Evolutionary conservation across 2,888 invertebrate species (phyloP), one percentile per base, ranked within the genome.

Genomic region (Ormyrus thymus): DNA sequence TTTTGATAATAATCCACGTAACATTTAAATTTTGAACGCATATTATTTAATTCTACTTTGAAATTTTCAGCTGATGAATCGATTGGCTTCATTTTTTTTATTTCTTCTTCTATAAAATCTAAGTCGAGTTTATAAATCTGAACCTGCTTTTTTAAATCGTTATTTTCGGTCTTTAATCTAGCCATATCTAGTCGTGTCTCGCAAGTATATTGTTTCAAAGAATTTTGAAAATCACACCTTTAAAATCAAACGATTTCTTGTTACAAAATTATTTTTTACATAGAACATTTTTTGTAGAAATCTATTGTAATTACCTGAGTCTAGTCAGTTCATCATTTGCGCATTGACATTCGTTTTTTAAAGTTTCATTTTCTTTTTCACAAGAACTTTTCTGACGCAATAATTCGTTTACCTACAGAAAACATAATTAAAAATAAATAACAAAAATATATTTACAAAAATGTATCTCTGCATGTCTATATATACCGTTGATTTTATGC

Each of bases 71-170:
- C 70, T 68, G 74, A 45, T 76, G 79, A 6, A 50, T 80, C 55
- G 7, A 7, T 7, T 4, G 78, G 29, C 10, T 72, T 78, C 69
- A 81, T 72, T 72, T 81, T 82, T 71, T 82, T 83, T 64, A 87
- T 79, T 81, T 87, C 86, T 29, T 85, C 83, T 58, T 85, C 84
- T 46, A 86, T 84, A n/a, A 85, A 81, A 48, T 86, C 85, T 62
- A 87, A 81, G 76, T 86, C 85, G 13, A 84, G 76, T 83, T 85
- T 82, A 58, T 83, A 85, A 58, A 84, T 82, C 58, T 83, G 68
- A 29, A 88, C 76, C 69, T 87, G 85, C 6, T 70, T 83, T 72
- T 84, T 86, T 66, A 86, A 83, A 74, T 85, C 83, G 43, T 84
- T 81, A 50, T 84, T 86, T 77, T 87, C 85, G 59, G 59, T 75